These are phyloP conservation scores for Notamacropus eugenii DNA, from an alignment of 2,797 vertebrate species.

Conservation along the genomic window DNA sequence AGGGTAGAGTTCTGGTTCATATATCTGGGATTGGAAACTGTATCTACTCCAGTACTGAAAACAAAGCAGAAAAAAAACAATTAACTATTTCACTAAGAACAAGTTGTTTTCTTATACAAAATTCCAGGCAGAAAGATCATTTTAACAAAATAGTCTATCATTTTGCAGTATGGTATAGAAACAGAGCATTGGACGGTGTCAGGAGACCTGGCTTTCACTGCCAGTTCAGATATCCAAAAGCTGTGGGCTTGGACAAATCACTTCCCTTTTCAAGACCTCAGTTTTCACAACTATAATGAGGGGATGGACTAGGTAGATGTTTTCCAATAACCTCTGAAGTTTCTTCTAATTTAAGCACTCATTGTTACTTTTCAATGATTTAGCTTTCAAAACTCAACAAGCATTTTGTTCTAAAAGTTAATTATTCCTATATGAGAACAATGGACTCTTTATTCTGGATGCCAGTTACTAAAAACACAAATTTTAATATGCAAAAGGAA, in stretches of 20 bases:
- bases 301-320: background rate
- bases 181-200: background rate
- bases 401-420: background rate
- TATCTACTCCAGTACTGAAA: constrained; percentile 88
- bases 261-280: background rate
- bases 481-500: constrained; percentile 39
- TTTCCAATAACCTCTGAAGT: background rate
- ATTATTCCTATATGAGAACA: background rate
- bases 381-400: background rate
- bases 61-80: constrained; percentile 51
- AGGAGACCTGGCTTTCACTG: background rate
- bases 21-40: constrained; percentile 85
- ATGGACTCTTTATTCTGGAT: constrained; percentile 16
- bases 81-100: constrained; percentile 55
- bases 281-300: background rate
- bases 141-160: constrained; percentile 28
- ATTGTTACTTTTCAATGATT: background rate
- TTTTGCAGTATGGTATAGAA: background rate
- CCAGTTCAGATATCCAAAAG: background rate
- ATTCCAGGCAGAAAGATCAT: constrained; percentile 24
- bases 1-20: constrained; percentile 87
- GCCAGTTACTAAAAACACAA: constrained; percentile 8
- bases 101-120: constrained; percentile 25
- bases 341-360: background rate
- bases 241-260: background rate